A percentile compares a stretch with the other conserved stretches of the same genome.
Evolutionary conservation across 2,888 invertebrate species (phyloP).

Genomic region (Crematogaster levior): DNA sequence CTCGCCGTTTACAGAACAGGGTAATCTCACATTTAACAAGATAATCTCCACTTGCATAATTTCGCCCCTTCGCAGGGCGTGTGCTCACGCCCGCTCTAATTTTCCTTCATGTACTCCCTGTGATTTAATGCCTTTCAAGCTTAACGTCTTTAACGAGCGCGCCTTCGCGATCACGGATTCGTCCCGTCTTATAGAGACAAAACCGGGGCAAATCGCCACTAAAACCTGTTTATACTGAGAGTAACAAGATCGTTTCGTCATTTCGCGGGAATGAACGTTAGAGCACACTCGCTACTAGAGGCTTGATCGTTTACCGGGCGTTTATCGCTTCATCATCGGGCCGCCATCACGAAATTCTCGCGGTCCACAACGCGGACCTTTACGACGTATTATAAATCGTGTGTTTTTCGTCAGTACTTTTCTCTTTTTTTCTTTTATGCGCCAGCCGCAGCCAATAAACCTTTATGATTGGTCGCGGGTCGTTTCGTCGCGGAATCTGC

Average conservation of each 20-base stretch:
- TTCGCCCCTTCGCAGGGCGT: not conserved
- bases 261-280: slow-evolving; percentile 13
- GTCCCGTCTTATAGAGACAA: slow-evolving; percentile 11
- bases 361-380: not conserved
- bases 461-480: slow-evolving; percentile 64
- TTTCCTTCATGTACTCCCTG: slow-evolving; percentile 14
- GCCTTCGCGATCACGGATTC: slow-evolving; percentile 16
- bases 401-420: slow-evolving; percentile 23
- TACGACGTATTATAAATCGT: slow-evolving; percentile 45
- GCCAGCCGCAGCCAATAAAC: slow-evolving; percentile 56
- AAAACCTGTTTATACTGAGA: slow-evolving; percentile 20
- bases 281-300: slow-evolving; percentile 17
- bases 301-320: slow-evolving; percentile 22
- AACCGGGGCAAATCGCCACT: slow-evolving; percentile 28
- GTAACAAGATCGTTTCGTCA: slow-evolving; percentile 39
- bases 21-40: slow-evolving; percentile 27
- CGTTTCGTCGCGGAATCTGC: slow-evolving; percentile 57
- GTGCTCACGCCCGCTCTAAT: slow-evolving; percentile 36
- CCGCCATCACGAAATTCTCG: slow-evolving; percentile 20
- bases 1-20: slow-evolving; percentile 16
- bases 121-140: slow-evolving; percentile 3
- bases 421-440: not conserved
- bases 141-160: slow-evolving; percentile 28
- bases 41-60: slow-evolving; percentile 24
- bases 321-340: slow-evolving; percentile 46